phyloP scores from a whole-genome alignment of 2,797 vertebrate species.

The Pseudochirops cupreus region DNA sequence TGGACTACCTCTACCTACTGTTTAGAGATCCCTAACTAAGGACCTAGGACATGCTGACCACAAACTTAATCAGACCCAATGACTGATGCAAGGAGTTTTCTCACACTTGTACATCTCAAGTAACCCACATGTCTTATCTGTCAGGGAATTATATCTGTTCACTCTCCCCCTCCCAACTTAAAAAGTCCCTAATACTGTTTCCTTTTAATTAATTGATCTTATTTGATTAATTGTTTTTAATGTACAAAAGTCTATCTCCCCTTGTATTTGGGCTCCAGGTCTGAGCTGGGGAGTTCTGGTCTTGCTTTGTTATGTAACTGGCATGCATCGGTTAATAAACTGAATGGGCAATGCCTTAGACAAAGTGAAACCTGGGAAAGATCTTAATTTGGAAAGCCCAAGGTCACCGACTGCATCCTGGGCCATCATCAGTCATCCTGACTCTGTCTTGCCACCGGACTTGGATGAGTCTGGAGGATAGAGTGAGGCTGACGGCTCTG shows the following conservation, averaged over 20 bases:
- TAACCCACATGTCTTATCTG: not conserved
- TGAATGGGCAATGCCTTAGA: not conserved
- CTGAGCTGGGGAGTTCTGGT: not conserved
- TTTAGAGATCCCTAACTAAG: not conserved
- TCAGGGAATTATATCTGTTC: not conserved
- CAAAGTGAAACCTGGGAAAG: not conserved
- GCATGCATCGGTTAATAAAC: not conserved
- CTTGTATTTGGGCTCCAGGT: not conserved
- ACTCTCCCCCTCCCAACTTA: not conserved
- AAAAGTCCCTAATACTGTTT: not conserved
- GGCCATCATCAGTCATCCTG: not conserved
- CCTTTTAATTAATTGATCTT: not conserved
- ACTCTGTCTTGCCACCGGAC: not conserved
- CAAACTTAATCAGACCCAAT: not conserved
- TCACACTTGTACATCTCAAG: not conserved
- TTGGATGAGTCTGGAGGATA: not conserved
- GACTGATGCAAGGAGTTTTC: not conserved
- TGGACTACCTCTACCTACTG: not conserved
- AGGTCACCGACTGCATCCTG: not conserved
- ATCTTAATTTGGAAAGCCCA: not conserved
- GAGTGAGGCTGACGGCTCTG: not conserved
- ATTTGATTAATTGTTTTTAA: not conserved
- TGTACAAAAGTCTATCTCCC: not conserved
- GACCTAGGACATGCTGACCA: not conserved
- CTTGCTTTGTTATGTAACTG: not conserved